Percentiles rank a stretch among this genome's conserved stretches.
Evolutionary conservation across 2,113 vertebrate species (phyloP).

Genomic region (Sceloporus tristichus): DNA sequence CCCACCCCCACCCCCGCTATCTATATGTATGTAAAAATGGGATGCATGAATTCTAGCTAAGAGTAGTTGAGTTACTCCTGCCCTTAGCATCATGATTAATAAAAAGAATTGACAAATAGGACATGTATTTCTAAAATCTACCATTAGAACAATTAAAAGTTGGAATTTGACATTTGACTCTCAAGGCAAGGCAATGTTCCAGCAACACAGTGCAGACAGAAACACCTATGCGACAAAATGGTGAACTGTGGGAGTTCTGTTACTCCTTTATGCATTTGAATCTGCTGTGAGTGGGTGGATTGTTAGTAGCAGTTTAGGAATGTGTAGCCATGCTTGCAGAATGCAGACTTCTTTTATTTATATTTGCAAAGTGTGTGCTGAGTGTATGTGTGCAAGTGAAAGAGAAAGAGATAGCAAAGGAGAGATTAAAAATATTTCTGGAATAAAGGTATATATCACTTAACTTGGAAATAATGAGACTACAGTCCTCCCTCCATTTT

Average conservation of each 20-base stretch:
- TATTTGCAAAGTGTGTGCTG: background rate
- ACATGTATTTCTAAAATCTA: background rate
- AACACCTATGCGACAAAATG: background rate
- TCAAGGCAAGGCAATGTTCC: background rate
- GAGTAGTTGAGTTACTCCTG: background rate
- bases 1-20: background rate
- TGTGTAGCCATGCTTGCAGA: background rate
- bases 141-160: background rate
- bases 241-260: background rate
- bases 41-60: background rate
- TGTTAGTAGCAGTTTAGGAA: background rate
- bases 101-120: background rate
- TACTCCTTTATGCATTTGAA: slow-evolving; percentile 17
- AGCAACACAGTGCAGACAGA: background rate
- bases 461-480: no score
- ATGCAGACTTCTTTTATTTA: background rate
- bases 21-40: background rate
- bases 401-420: background rate
- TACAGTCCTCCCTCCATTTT: no score
- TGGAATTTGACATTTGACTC: background rate
- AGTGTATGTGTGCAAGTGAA: background rate
- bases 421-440: background rate
- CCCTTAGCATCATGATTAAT: background rate
- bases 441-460: no score
- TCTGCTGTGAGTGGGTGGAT: background rate